Base-by-base conservation (phyloP, 2,888 invertebrate species). In the Trissonchulus latispiculum region DNA sequence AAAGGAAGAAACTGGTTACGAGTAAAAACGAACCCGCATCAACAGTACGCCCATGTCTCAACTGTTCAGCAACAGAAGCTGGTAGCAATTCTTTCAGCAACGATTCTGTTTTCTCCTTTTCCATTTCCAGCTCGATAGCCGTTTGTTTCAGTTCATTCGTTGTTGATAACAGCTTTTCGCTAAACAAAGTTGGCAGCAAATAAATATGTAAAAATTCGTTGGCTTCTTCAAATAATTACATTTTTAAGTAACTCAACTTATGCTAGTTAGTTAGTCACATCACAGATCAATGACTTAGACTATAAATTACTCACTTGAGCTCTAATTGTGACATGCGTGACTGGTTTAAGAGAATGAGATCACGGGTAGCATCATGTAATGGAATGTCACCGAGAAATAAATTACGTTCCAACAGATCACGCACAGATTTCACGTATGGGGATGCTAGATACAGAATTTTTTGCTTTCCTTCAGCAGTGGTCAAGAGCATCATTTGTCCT, bases 41-140 rank as follows among this genome's bases (percentile, higher is more conserved):
- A n/a, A 84, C 83, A 2, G 79, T 77, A 71, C 79, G 77, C 23
- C 84, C 83, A 62, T 81, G 80, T 36, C 82, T 73, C 1, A 84
- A 79, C 36, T 78, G 78, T 62, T 82, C 80, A 1, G 84, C 83
- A 1, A 85, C 82, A 48, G 82, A 81, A 23, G 78, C 75, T 0
- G 84, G 84, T 80, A 84, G 79, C 78, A 84, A 79, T 75, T 85
- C 83, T 73, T 82, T 80, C 37, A 84, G 77, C 29, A 85, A 75
- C 68, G 80, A 79, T 72, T 84, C 83, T 1, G 83, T 83, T 74
- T 83, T 84, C 35, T 78, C 78, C 72, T 83, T 82, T 72, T 78
- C 78, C 59, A 77, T 77, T 61, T 82, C 83, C 15, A 78, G 74
- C 59, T 81, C 82, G n/a, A 75, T 76, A 0, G 83, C 81, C 77